Conservation (phyloP, 2,797 vertebrate species). For the Paedocypris micromegethes region DNA sequence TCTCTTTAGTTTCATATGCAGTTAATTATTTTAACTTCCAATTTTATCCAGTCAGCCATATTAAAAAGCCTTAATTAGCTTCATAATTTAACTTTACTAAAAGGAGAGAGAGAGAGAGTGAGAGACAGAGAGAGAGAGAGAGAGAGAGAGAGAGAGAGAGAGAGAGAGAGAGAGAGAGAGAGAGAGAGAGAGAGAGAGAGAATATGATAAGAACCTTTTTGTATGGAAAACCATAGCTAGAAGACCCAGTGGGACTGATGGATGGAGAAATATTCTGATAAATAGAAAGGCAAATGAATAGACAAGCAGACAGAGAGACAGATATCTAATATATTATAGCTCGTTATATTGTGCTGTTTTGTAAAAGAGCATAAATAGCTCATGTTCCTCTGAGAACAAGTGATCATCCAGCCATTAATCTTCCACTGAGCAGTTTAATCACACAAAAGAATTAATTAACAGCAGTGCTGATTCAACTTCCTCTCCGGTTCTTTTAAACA, state of each 20-base stretch:
- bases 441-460: constrained; percentile 33
- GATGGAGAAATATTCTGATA: too few species aligned
- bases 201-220: too few species aligned
- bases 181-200: too few species aligned
- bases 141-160: neutral
- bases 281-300: too few species aligned
- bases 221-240: too few species aligned
- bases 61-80: constrained; percentile 18
- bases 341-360: neutral
- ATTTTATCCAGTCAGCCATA: constrained; percentile 19
- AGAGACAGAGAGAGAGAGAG: neutral
- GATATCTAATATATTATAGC: too few species aligned
- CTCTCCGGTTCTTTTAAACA: constrained; percentile 4
- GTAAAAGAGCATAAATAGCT: constrained; percentile 8
- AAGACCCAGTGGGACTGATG: too few species aligned
- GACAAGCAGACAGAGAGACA: too few species aligned
- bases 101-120: neutral
- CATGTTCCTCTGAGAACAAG: constrained; percentile 13
- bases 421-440: constrained; percentile 31
- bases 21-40: constrained; percentile 19
- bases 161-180: too few species aligned
- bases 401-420: constrained; percentile 22
- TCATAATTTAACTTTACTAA: constrained; percentile 22
- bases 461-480: neutral
- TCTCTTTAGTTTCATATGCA: constrained; percentile 12